Evolutionary conservation across 2,888 invertebrate genomes (phyloP).

Genomic region (Leptinotarsa rubiginosa): DNA sequence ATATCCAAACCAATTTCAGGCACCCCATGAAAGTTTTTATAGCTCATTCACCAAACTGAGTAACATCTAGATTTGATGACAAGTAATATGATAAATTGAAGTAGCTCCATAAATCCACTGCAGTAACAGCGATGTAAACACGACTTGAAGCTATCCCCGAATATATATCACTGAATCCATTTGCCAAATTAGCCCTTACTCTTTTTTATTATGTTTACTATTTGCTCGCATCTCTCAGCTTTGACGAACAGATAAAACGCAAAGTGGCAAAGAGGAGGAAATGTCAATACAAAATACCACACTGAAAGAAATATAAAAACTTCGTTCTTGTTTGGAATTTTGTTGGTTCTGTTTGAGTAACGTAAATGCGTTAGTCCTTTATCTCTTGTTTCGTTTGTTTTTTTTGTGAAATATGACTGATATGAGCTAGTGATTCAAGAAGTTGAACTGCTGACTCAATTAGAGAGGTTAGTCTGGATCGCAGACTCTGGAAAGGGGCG

Average conservation of each 20-base stretch:
- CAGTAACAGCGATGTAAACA: neutral
- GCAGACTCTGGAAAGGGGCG: neutral
- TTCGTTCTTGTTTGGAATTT: neutral
- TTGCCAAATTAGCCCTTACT: constrained; percentile 24
- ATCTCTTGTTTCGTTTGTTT: neutral
- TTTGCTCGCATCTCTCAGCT: neutral
- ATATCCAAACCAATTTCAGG: neutral
- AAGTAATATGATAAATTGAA: neutral
- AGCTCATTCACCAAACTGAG: neutral
- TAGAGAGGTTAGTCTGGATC: neutral
- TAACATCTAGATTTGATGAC: neutral
- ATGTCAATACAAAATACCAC: constrained; percentile 20
- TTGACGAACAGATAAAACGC: constrained; percentile 24
- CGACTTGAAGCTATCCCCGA: neutral
- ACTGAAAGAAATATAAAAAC: constrained; percentile 18
- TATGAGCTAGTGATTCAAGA: neutral
- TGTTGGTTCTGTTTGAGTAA: neutral
- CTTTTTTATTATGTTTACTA: constrained; percentile 24
- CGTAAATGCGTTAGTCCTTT: neutral
- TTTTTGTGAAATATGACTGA: constrained; percentile 12
- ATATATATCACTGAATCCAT: constrained; percentile 16
- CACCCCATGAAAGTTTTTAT: neutral
- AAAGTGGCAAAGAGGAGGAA: constrained; percentile 13
- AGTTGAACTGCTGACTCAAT: neutral
- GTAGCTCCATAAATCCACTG: neutral